Base-by-base conservation (phyloP, 2,113 vertebrate genomes). In the Trematomus loennbergii region DNA sequence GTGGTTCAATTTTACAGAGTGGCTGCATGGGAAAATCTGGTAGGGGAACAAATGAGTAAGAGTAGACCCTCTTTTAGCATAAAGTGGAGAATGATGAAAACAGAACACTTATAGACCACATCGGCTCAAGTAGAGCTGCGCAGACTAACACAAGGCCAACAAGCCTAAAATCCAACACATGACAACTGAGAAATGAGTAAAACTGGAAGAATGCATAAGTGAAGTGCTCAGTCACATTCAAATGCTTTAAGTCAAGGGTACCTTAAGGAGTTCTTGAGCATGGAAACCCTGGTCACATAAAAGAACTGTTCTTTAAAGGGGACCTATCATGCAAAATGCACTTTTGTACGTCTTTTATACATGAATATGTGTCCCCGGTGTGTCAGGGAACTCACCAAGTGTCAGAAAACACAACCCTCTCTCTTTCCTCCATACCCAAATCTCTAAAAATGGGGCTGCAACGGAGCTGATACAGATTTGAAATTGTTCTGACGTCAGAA, bases 1-100 rank as follows among this genome's bases (percentile, higher is more conserved):
- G 36, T 67, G 68, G 73, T 78, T 63, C 17, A 46, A 72, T 72
- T 67, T 54, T 29, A 52, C 43, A 81, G 54, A 55, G 40, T 61
- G 77, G 53, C 36, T 40, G 36, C 36, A 40, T 43, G 18, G 22
- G 45, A 50, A 50, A 80, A 72, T 79, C n/a, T 75, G 71, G 13
- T 36, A 52, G 11, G 60, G 55, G 64, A 71, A 54, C 9, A 71
- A 66, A 79, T 53, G 3, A 48, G 33, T 65, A 69, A 74, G 8
- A 29, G 11, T 81, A 17, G 3, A 5, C 15, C 18, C 11, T 53
- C 3, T 52, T 64, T 66, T 36, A 33, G 54, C 16, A 58, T 62
- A 61, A 20, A 70, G 16, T 48, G 22, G 36, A 36, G 49, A 63
- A 49, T 5, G 25, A 13, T 12, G 18, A 18, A 79, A 81, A 22